phyloP scores from a whole-genome alignment of 2,888 invertebrate genomes.

The Cosmia trapezina region DNA sequence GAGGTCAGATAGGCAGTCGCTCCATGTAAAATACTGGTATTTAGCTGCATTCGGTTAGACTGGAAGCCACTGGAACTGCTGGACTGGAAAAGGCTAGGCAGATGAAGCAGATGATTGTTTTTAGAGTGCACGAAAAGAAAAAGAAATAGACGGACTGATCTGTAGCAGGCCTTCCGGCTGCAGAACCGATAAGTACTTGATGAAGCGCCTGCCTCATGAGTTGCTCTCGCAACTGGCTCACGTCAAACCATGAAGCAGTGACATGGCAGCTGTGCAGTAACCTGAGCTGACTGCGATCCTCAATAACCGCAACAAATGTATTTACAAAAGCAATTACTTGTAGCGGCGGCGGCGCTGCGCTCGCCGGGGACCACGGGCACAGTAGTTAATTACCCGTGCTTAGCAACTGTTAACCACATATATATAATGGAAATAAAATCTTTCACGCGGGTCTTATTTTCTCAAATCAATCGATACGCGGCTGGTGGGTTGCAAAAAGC shows the following conservation, averaged over 20 bases:
- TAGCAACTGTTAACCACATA: neutral
- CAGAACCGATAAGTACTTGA: neutral
- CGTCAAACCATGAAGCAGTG: neutral
- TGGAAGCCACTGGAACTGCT: too few relatives aligned
- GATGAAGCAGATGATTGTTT: neutral
- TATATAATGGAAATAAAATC: neutral
- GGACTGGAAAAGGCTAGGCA: too few relatives aligned
- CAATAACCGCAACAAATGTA: constrained; percentile 13
- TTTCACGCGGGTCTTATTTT: neutral
- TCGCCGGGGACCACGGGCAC: neutral
- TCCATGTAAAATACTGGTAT: too few relatives aligned
- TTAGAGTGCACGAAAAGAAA: neutral
- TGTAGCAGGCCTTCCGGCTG: neutral
- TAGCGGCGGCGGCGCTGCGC: neutral
- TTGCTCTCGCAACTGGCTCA: neutral
- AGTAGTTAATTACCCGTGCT: constrained; percentile 12
- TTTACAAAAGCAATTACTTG: constrained; percentile 23
- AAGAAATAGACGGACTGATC: neutral
- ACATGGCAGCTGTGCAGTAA: neutral
- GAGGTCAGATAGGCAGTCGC: too few relatives aligned
- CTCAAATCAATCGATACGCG: constrained; percentile 20
- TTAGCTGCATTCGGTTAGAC: too few relatives aligned
- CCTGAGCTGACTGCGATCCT: constrained; percentile 1
- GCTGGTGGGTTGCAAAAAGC: constrained; percentile 30
- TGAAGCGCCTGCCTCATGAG: neutral